A percentile compares a stretch with the other conserved stretches of the same genome.
Evolutionary conservation across 1,140 invertebrate genomes (phyloP).

Genomic region (Bombus fervidus): DNA sequence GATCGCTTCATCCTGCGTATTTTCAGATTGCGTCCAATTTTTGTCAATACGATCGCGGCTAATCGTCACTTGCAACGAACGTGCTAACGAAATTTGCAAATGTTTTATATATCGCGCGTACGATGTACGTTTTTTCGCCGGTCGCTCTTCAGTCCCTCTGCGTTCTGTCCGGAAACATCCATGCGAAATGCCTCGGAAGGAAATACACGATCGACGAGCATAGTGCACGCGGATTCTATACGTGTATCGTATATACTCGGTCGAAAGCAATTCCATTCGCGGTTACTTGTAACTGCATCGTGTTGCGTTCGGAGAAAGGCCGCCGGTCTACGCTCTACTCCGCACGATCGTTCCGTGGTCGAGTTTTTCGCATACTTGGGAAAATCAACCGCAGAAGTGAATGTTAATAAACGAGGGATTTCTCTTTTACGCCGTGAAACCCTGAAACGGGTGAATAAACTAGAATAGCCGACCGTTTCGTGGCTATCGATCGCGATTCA

Average conservation of each 20-base stretch:
- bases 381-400: constrained; percentile 52
- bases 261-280: constrained; percentile 1
- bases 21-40: too few relatives aligned
- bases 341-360: constrained; percentile 43
- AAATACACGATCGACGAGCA: not conserved
- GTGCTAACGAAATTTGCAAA: too few relatives aligned
- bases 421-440: constrained; percentile 38
- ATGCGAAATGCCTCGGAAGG: not conserved
- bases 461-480: not conserved
- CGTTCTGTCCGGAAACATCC: fast-evolving
- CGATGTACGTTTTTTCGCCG: too few relatives aligned
- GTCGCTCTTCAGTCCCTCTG: too few relatives aligned
- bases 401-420: constrained; percentile 53
- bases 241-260: not conserved
- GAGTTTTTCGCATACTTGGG: constrained; percentile 59
- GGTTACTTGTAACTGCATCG: constrained; percentile 5
- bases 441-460: constrained; percentile 31
- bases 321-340: constrained; percentile 3
- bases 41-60: too few relatives aligned
- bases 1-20: too few relatives aligned
- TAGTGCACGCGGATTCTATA: not conserved
- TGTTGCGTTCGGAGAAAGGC: constrained; percentile 46
- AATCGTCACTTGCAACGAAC: too few relatives aligned
- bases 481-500: not conserved
- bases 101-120: too few relatives aligned